Evolutionary conservation across 2,113 vertebrate species (phyloP).

Genomic region (Eidolon helvum): DNA sequence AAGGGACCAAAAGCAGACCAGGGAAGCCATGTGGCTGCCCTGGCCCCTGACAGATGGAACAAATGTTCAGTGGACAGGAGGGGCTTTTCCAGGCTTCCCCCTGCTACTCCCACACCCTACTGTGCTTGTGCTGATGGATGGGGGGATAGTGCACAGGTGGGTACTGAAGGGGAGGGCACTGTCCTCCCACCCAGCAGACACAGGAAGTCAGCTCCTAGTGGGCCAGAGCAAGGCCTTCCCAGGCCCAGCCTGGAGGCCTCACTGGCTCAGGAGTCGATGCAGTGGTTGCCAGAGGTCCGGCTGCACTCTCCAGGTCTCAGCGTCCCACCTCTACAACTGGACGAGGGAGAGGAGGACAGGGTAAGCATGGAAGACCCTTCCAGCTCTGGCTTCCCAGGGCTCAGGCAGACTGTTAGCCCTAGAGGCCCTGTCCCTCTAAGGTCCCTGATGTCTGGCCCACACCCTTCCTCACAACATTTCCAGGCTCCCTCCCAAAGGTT

Average conservation of each 20-base stretch:
- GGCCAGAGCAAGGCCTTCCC: background rate
- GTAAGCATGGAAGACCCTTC: background rate
- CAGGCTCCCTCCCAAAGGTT: background rate
- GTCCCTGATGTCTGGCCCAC: too few relatives aligned
- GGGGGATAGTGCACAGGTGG: background rate
- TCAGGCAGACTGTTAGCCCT: background rate
- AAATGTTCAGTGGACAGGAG: background rate
- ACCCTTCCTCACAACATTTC: background rate
- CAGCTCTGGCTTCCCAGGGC: background rate
- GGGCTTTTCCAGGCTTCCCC: background rate
- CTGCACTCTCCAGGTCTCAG: background rate
- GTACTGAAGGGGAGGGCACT: background rate
- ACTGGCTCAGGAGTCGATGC: too few relatives aligned
- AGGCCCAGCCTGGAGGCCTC: too few relatives aligned
- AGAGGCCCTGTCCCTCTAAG: background rate
- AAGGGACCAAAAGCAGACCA: background rate
- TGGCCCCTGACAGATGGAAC: background rate
- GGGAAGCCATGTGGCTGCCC: background rate
- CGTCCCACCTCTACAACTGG: background rate
- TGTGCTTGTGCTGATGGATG: rapidly evolving
- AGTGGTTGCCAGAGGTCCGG: background rate
- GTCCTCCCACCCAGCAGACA: background rate
- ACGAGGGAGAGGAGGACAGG: background rate
- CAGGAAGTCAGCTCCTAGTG: background rate
- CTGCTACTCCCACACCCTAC: background rate